Base-by-base conservation (phyloP, 2,888 invertebrate species). In the Drosophila helvetica region DNA sequence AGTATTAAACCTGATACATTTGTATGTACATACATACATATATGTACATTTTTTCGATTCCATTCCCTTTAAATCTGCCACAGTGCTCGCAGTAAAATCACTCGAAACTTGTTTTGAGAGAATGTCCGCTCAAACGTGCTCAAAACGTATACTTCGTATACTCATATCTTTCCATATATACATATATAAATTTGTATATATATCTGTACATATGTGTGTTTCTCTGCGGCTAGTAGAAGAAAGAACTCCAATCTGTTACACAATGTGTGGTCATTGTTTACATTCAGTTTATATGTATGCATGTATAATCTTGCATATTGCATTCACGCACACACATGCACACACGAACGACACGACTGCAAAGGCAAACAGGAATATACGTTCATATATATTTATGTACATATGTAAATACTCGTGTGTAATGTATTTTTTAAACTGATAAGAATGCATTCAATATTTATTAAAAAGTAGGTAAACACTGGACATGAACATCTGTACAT, bases 261-360 rank as follows among this genome's bases (percentile, higher is more conserved):
- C 78, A 83, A 83, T 80, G 75, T 71, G 25, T 61, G 69, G 60
- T 74, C 66, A 59, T 72, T 77, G 83, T 71, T 79, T 79, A 80
- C 84, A 78, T 75, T 69, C 54, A 46, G 33, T 38, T 43, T 25
- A 19, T 30, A 43, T 53, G 33, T 33, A 33, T 33, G 33, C 12
- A 12, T 33, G 33, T 12, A 38, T 1, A 15, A 38, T 38, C 6
- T 38, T 15, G 15, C 38, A 38, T 38, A 15, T 0, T 33, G 33
- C 12, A 33, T 7, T 1, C 38, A 38, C 6, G 5, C 15, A 15
- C 15, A 38, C 15, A 15, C 38, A 38, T 38, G 15, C 15, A 38
- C 7, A 38, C 38, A 38, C 38, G 7, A 15, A 38, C n/a, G 38
- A 38, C 38, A 38, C n/a, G 38, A 38, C 38, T 33, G 18, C 33